A percentile compares a stretch with the other conserved stretches of the same genome.
These are phyloP conservation scores for Dendrolimus punctatus DNA, from an alignment of 1,140 invertebrate genomes.

Conservation along the genomic window DNA sequence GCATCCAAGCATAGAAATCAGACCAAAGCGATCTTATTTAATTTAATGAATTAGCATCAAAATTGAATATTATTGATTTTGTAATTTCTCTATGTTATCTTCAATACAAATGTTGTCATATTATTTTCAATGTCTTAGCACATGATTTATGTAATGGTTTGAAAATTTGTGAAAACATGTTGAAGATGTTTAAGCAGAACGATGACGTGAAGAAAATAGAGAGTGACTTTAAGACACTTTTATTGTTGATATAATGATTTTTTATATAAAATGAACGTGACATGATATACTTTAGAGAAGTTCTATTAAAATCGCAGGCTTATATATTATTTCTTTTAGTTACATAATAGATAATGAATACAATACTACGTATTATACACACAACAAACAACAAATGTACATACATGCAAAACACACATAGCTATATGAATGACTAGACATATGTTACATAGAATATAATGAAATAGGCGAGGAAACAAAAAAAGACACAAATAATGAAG, in stretches of 20 bases:
- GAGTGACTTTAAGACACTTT: no score
- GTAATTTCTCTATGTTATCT: neutral
- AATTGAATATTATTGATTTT: neutral
- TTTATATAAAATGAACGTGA: no score
- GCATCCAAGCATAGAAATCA: constrained; percentile 68
- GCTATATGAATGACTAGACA: neutral
- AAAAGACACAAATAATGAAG: neutral
- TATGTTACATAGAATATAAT: neutral
- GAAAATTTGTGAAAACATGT: no score
- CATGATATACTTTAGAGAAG: no score
- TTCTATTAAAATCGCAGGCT: no score
- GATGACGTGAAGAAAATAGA: no score
- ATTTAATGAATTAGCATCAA: constrained; percentile 1
- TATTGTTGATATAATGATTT: no score
- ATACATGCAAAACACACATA: constrained; percentile 10
- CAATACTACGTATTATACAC: neutral
- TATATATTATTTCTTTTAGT: constrained; percentile 1
- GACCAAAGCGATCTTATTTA: constrained; percentile 40
- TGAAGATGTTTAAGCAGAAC: no score
- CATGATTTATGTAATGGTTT: no score
- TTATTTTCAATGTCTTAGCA: no score
- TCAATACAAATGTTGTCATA: neutral
- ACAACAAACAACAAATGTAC: constrained; percentile 4
- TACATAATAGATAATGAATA: constrained; percentile 3
- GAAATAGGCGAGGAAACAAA: neutral